phyloP scores from a whole-genome alignment of 1,140 invertebrate species.

The Saxidomus purpurata region DNA sequence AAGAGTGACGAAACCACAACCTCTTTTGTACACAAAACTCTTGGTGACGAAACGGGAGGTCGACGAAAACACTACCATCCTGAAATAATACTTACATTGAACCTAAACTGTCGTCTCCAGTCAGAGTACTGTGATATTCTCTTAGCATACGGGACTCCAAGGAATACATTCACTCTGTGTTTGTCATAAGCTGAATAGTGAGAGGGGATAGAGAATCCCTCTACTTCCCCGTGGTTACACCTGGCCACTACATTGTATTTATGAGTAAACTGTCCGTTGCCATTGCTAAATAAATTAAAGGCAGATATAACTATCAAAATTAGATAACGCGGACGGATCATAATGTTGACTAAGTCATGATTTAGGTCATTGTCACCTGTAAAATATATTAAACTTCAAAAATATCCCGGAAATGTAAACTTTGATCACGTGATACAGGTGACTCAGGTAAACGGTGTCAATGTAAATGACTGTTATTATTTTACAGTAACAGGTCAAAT shows the following conservation, averaged over 20 bases:
- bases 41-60: too few species aligned
- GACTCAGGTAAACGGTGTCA: slow-evolving; percentile 5
- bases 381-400: background rate
- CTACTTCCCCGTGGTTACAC: slow-evolving; percentile 46
- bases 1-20: too few species aligned
- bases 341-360: background rate
- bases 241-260: slow-evolving; percentile 52
- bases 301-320: background rate
- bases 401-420: slow-evolving; percentile 20
- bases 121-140: slow-evolving; percentile 24
- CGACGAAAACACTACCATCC: too few species aligned
- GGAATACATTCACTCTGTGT: slow-evolving; percentile 49
- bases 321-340: background rate
- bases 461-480: slow-evolving; percentile 3
- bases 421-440: slow-evolving; percentile 16
- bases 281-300: background rate
- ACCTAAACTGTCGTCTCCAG: slow-evolving; percentile 53
- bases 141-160: slow-evolving; percentile 61
- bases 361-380: background rate
- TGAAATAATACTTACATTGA: slow-evolving; percentile 56
- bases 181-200: slow-evolving; percentile 51
- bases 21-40: too few species aligned
- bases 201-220: slow-evolving; percentile 56
- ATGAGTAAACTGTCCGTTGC: slow-evolving; percentile 1
- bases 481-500: too few species aligned